Conservation (phyloP, 1,140 invertebrate genomes). For the Drosophila triauraria region DNA sequence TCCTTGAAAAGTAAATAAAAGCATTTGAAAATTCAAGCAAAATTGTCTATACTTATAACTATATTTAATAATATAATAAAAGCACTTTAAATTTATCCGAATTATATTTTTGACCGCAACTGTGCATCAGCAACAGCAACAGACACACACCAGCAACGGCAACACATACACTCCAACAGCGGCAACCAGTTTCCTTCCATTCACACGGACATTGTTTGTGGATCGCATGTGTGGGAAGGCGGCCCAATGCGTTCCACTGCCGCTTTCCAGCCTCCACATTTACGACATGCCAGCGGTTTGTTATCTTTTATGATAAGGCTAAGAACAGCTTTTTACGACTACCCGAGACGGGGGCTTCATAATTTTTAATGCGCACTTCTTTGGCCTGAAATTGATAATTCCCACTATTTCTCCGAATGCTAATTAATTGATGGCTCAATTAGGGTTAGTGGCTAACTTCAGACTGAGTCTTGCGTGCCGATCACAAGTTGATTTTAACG, state of each 20-base stretch:
- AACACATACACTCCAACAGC: slow-evolving; percentile 22
- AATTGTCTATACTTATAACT: no score
- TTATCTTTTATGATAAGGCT: slow-evolving; percentile 54
- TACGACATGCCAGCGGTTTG: slow-evolving; percentile 33
- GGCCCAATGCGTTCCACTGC: slow-evolving; percentile 5
- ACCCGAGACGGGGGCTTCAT: slow-evolving; percentile 36
- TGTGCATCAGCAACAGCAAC: slow-evolving; percentile 10
- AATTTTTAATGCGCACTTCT: slow-evolving; percentile 68
- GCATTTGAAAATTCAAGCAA: no score
- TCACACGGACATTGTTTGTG: slow-evolving; percentile 81
- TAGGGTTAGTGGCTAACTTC: slow-evolving; percentile 14
- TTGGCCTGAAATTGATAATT: slow-evolving; percentile 67
- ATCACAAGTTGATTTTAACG: slow-evolving; percentile 2
- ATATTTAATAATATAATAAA: no score
- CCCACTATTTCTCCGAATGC: slow-evolving; percentile 37
- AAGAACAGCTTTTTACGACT: slow-evolving; percentile 36
- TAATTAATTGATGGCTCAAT: slow-evolving; percentile 71
- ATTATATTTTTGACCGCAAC: not conserved
- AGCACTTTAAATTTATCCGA: no score
- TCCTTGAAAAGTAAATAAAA: no score
- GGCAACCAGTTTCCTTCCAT: slow-evolving; percentile 80
- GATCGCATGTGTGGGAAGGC: slow-evolving; percentile 61
- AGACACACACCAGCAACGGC: slow-evolving; percentile 23
- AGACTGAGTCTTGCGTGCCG: not conserved
- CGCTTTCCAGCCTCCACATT: slow-evolving; percentile 53